Conservation (phyloP, 2,888 invertebrate genomes). For the Flexamia atlantica region DNA sequence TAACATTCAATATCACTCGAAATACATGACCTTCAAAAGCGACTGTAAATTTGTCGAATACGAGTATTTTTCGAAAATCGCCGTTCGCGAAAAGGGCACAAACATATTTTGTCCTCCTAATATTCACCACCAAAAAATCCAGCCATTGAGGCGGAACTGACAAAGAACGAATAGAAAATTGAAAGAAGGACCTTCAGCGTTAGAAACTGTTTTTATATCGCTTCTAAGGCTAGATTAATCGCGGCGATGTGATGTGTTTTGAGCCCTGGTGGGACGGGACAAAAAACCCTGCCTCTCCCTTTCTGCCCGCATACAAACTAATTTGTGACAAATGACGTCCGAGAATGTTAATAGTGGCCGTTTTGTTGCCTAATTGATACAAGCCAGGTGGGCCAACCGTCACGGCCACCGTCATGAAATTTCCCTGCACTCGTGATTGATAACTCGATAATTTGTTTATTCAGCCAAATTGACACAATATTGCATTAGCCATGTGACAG, state of each 20-base stretch:
- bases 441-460: too few relatives aligned
- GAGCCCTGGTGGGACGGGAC: neutral
- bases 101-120: too few relatives aligned
- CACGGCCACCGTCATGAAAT: neutral
- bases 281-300: slow-evolving; percentile 29
- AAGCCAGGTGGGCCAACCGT: slow-evolving; percentile 6
- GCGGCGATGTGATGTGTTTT: neutral
- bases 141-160: neutral
- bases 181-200: neutral
- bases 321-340: slow-evolving; percentile 35
- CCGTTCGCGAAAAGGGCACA: too few relatives aligned
- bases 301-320: slow-evolving; percentile 36
- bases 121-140: too few relatives aligned
- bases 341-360: slow-evolving; percentile 38
- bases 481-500: too few relatives aligned
- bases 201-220: neutral
- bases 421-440: neutral
- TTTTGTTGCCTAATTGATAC: slow-evolving; percentile 13
- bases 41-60: too few relatives aligned
- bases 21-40: too few relatives aligned
- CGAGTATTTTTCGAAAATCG: too few relatives aligned
- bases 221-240: slow-evolving; percentile 35
- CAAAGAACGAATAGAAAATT: slow-evolving; percentile 28
- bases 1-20: too few relatives aligned
- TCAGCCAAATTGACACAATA: too few relatives aligned